phyloP scores from a whole-genome alignment of 2,888 invertebrate species.

The Hecatera dysodea region DNA sequence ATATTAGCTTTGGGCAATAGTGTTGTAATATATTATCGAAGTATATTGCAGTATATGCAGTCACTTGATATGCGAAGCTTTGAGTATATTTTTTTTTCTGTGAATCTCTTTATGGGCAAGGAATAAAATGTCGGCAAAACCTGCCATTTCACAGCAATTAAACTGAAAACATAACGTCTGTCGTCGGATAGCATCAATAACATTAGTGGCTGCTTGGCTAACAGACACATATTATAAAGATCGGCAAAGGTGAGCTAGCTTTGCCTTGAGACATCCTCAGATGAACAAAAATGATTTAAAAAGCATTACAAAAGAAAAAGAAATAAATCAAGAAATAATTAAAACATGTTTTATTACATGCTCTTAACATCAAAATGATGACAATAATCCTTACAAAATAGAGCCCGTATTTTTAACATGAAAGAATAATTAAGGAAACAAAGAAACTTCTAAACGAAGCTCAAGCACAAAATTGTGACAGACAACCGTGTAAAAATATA shows the following conservation, averaged over 20 bases:
- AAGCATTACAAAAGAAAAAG: background rate
- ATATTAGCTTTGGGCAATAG: conserved; percentile 70
- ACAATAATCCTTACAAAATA: background rate
- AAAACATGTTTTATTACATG: background rate
- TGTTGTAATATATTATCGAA: conserved; percentile 54
- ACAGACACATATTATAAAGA: background rate
- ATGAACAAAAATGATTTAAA: too few species aligned
- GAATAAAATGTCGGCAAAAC: background rate
- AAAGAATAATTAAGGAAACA: conserved; percentile 39
- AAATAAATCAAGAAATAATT: background rate
- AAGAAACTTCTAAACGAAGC: conserved; percentile 32
- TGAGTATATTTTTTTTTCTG: background rate
- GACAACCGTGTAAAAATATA: conserved; percentile 61
- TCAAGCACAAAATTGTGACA: conserved; percentile 45
- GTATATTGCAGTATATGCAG: conserved; percentile 27
- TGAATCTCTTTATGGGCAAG: background rate
- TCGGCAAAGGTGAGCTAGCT: too few species aligned
- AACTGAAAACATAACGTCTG: background rate
- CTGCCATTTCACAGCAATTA: background rate
- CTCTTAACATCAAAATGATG: background rate
- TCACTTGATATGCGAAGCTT: conserved; percentile 4
- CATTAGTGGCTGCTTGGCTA: background rate
- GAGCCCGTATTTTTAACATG: conserved; percentile 5
- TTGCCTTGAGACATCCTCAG: too few species aligned
- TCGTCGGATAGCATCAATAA: background rate